phyloP scores from a whole-genome alignment of 2,888 invertebrate genomes.

The Ormyrus labotus region DNA sequence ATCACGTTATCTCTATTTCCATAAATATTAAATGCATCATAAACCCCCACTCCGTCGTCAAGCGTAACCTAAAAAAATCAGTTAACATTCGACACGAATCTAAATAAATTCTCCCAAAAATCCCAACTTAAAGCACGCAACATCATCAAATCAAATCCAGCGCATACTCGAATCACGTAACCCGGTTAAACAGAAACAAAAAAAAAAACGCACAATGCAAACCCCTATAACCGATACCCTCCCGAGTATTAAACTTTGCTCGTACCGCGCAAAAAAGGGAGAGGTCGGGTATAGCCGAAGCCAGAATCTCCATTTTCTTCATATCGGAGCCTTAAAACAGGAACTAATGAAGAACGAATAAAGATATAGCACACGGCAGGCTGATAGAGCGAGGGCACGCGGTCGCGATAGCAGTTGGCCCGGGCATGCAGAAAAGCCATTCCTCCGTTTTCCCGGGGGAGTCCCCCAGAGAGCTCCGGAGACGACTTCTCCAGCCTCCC shows the following conservation, averaged over 20 bases:
- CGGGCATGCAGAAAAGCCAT: constrained; percentile 31
- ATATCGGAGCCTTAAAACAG: constrained; percentile 20
- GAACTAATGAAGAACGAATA: constrained; percentile 45
- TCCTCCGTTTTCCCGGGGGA: constrained; percentile 9
- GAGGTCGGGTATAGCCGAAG: not conserved
- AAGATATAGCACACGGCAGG: constrained; percentile 16
- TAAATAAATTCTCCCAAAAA: too few relatives aligned
- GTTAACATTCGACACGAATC: too few relatives aligned
- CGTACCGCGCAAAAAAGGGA: not conserved
- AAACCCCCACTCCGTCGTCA: too few relatives aligned
- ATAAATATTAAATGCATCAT: too few relatives aligned
- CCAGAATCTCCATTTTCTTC: constrained; percentile 16
- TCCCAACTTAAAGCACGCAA: too few relatives aligned
- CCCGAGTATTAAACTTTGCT: not conserved
- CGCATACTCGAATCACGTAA: too few relatives aligned
- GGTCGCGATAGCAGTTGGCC: not conserved
- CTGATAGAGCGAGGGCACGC: not conserved
- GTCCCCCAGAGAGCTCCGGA: constrained; percentile 15
- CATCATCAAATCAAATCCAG: too few relatives aligned
- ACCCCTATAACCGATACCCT: too few relatives aligned
- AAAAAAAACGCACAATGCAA: too few relatives aligned
- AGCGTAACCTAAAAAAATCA: too few relatives aligned
- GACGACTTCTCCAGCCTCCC: constrained; percentile 23
- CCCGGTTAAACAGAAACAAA: too few relatives aligned
- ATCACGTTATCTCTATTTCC: too few relatives aligned